These are phyloP conservation scores for Thunnus maccoyii DNA, from an alignment of 2,113 vertebrate genomes.

Conservation along the genomic window DNA sequence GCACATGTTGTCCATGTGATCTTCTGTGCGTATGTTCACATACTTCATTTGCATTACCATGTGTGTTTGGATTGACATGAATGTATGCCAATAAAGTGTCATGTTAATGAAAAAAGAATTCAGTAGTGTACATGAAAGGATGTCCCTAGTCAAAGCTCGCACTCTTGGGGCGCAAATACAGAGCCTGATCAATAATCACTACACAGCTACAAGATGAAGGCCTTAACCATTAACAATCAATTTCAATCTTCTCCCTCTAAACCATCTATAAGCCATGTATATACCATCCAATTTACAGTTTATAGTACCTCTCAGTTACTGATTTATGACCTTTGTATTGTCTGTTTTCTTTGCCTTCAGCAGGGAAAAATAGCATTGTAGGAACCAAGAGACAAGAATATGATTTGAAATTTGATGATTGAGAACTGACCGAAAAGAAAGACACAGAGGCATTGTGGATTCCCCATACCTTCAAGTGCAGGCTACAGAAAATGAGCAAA, in stretches of 20 bases:
- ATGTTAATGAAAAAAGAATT: neutral
- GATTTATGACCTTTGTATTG: constrained; percentile 29
- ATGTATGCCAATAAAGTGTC: neutral
- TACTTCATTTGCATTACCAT: neutral
- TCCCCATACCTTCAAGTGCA: neutral
- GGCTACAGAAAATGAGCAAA: constrained; percentile 5
- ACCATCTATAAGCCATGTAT: constrained; percentile 23
- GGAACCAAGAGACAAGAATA: neutral
- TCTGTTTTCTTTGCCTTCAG: constrained; percentile 17
- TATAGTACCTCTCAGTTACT: constrained; percentile 11
- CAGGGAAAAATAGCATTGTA: neutral
- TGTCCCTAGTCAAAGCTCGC: constrained; percentile 3
- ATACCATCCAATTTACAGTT: constrained; percentile 23
- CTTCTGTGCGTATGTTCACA: neutral
- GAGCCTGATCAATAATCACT: constrained; percentile 47
- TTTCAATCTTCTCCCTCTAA: constrained; percentile 60
- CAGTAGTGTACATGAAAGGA: constrained; percentile 12
- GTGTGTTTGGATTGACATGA: neutral
- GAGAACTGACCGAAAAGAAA: constrained; percentile 18
- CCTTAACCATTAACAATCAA: constrained; percentile 57
- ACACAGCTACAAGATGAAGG: constrained; percentile 46
- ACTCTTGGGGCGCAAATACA: neutral
- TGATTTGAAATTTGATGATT: constrained; percentile 4
- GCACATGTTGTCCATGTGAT: neutral
- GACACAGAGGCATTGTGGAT: neutral